Evolutionary conservation across 2,113 vertebrate species (phyloP).

Genomic region (Azemiops feae): DNA sequence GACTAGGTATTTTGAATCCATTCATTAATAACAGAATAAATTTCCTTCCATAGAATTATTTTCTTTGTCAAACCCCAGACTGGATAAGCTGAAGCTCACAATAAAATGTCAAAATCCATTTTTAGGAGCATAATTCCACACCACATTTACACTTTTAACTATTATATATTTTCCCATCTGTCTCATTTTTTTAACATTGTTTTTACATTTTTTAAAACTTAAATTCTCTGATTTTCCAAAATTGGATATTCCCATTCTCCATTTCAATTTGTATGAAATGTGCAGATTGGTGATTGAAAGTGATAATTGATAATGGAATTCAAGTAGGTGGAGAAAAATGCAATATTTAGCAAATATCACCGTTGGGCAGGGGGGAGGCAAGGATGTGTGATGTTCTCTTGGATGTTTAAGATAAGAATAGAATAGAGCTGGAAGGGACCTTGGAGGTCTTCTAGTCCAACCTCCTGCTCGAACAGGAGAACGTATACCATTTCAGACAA

Average conservation of each 20-base stretch:
- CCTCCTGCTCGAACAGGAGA: too few relatives aligned
- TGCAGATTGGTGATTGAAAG: background rate
- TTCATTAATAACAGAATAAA: background rate
- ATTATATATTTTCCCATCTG: background rate
- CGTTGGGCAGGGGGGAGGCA: background rate
- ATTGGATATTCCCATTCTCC: background rate
- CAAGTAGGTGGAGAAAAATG: background rate
- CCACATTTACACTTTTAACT: background rate
- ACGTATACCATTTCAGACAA: too few relatives aligned
- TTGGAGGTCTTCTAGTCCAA: too few relatives aligned
- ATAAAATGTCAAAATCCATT: background rate
- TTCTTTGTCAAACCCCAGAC: background rate
- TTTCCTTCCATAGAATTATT: background rate
- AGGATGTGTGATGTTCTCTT: background rate
- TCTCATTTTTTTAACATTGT: background rate
- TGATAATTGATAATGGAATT: background rate
- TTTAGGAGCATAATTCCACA: background rate
- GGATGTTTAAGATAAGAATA: background rate
- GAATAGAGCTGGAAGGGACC: too few relatives aligned
- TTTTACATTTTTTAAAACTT: background rate
- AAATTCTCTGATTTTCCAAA: background rate
- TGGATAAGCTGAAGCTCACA: background rate
- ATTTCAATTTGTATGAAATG: background rate
- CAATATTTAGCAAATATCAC: background rate
- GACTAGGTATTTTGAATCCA: background rate